Evolutionary conservation across 2,113 vertebrate species (phyloP).

Genomic region (Barbus barbus): DNA sequence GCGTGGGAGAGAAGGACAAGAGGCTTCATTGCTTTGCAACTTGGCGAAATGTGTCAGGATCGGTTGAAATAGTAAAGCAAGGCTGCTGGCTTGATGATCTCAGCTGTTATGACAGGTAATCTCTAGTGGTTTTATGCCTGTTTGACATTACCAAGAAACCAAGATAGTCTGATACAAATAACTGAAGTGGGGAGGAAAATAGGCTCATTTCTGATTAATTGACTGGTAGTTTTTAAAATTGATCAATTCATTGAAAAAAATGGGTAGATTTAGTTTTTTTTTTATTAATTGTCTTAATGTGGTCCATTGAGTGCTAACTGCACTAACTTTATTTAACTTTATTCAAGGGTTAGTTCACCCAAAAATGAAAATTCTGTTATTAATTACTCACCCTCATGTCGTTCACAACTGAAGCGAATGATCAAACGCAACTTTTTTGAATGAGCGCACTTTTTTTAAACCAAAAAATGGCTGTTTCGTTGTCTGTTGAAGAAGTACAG

Average conservation of each 20-base stretch:
- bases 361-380: too few species aligned
- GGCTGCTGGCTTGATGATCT: constrained; percentile 98
- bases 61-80: constrained; percentile 92
- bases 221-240: neutral
- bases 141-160: neutral
- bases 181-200: neutral
- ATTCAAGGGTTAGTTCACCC: too few species aligned
- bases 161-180: neutral
- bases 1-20: constrained; percentile 94
- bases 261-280: neutral
- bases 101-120: constrained; percentile 94
- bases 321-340: neutral
- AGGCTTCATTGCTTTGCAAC: constrained; percentile 95
- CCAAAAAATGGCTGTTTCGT: too few species aligned
- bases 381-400: too few species aligned
- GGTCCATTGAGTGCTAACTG: neutral
- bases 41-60: constrained; percentile 94
- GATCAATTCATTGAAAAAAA: neutral
- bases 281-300: neutral
- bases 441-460: too few species aligned
- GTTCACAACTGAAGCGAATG: too few species aligned
- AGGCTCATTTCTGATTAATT: neutral
- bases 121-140: neutral
- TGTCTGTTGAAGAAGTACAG: too few species aligned
- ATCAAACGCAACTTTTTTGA: too few species aligned